phyloP scores from a whole-genome alignment of 2,797 vertebrate genomes.

The Sarcophilus harrisii region DNA sequence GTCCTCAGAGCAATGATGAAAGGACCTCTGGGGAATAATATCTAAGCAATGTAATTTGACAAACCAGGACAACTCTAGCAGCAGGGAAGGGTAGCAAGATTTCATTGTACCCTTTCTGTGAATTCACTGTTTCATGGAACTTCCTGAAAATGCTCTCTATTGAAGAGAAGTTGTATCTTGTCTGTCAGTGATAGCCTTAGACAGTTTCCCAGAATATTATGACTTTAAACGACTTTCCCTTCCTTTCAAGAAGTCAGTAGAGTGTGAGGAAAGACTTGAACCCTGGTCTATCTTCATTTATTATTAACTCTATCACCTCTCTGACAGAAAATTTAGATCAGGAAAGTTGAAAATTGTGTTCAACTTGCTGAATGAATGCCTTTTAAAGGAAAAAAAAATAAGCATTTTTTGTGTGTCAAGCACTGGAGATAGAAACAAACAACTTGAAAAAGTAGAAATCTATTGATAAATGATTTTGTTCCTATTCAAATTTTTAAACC shows the following conservation, averaged over 20 bases:
- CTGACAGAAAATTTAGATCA: not conserved
- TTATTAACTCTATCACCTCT: not conserved
- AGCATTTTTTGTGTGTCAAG: not conserved
- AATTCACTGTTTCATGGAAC: not conserved
- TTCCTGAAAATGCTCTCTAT: not conserved
- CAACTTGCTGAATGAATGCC: not conserved
- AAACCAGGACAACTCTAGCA: not conserved
- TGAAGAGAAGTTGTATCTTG: not conserved
- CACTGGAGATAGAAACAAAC: not conserved
- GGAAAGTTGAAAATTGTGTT: not conserved
- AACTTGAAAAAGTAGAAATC: not conserved
- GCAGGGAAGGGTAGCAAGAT: not conserved
- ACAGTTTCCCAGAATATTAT: not conserved
- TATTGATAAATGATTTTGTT: not conserved
- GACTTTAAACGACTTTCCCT: not conserved
- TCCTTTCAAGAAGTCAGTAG: not conserved
- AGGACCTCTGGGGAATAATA: not conserved
- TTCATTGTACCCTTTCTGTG: not conserved
- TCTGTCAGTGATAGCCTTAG: not conserved
- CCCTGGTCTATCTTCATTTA: not conserved
- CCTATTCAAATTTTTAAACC: not conserved
- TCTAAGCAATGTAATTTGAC: not conserved
- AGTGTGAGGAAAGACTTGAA: not conserved
- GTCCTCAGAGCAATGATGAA: not conserved
- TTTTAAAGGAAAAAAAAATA: not conserved